phyloP scores from a whole-genome alignment of 2,113 vertebrate genomes.

The Upupa epops region DNA sequence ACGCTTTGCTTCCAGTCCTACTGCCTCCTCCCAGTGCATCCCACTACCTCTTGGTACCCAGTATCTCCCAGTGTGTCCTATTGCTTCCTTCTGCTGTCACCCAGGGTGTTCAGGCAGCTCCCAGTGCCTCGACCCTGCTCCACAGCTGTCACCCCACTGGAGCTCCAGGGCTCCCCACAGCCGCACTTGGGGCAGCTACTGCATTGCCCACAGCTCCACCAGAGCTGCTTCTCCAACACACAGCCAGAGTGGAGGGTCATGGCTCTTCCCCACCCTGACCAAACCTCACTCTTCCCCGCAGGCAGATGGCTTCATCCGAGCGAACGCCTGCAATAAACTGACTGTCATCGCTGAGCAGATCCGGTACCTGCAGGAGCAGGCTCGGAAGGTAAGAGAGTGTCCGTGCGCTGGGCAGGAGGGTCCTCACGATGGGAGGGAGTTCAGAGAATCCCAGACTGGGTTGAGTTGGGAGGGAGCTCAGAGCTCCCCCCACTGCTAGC shows the following conservation, averaged over 20 bases:
- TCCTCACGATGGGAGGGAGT: background rate
- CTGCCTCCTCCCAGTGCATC: background rate
- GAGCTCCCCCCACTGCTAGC: no score
- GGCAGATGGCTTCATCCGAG: slow-evolving; percentile 89
- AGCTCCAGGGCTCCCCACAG: background rate
- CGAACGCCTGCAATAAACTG: slow-evolving; percentile 90
- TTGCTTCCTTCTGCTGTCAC: background rate
- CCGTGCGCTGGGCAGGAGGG: background rate
- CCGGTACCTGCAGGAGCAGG: slow-evolving; percentile 89
- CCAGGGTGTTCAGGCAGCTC: background rate
- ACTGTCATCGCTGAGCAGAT: slow-evolving; percentile 93
- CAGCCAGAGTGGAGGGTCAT: accelerated
- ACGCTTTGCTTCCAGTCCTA: background rate
- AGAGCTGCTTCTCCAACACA: accelerated
- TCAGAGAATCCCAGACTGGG: background rate
- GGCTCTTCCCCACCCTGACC: accelerated
- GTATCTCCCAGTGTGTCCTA: background rate
- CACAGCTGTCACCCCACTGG: accelerated
- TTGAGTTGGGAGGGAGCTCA: background rate
- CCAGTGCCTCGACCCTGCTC: background rate
- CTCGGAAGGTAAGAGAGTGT: slow-evolving; percentile 81
- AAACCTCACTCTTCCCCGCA: slow-evolving; percentile 27
- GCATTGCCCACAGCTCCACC: no score
- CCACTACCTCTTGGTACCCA: background rate
- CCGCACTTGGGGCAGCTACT: no score